Evolutionary conservation across 2,113 vertebrate species (phyloP).

Genomic region (Vombatus ursinus): DNA sequence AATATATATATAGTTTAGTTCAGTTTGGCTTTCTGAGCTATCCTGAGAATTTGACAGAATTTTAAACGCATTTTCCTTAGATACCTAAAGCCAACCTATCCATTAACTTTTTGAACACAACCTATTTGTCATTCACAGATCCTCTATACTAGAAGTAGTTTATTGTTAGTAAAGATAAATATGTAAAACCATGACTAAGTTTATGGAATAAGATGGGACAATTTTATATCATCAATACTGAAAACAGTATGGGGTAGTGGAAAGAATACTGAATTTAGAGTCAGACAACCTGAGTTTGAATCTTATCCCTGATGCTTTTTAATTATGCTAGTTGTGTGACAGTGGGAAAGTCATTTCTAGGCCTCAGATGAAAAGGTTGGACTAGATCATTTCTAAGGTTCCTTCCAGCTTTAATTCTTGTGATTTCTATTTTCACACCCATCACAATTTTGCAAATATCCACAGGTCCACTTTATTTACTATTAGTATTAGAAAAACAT

Average conservation of each 20-base stretch:
- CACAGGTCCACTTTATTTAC: neutral
- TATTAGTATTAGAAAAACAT: neutral
- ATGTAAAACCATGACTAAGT: neutral
- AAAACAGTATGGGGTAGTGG: neutral
- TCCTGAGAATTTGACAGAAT: neutral
- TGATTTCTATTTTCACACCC: neutral
- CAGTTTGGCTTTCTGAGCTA: neutral
- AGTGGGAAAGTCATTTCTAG: neutral
- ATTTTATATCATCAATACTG: neutral
- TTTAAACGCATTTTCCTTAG: neutral
- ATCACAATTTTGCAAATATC: neutral
- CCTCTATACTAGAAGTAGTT: neutral
- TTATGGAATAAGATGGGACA: neutral
- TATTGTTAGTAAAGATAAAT: neutral
- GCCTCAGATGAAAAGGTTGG: neutral
- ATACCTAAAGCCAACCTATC: neutral
- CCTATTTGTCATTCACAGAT: neutral
- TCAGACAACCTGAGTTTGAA: neutral
- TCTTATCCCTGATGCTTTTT: neutral
- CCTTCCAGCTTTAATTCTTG: neutral
- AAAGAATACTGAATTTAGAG: neutral
- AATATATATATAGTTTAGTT: neutral
- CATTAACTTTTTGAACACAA: neutral
- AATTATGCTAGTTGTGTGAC: neutral
- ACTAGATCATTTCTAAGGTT: neutral